These are phyloP conservation scores for Phaenicophaeus curvirostris DNA, from an alignment of 2,797 vertebrate genomes.

Conservation along the genomic window DNA sequence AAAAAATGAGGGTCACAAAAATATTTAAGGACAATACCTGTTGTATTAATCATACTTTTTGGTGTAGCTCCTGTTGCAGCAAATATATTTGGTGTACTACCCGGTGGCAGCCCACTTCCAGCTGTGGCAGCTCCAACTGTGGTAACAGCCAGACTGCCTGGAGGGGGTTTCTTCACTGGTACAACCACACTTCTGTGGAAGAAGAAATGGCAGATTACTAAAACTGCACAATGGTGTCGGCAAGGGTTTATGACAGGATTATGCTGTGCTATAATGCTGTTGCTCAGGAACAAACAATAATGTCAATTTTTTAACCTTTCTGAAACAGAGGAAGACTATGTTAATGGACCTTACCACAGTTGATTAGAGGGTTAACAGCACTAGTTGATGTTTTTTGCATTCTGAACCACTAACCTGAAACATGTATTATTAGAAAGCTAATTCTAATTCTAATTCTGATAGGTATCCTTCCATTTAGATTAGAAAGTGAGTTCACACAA, in stretches of 20 bases:
- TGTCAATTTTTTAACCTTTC: neutral
- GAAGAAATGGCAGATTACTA: neutral
- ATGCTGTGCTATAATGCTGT: accelerated
- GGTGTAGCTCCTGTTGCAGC: conserved; percentile 89
- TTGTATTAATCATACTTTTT: conserved; percentile 99
- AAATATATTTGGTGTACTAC: conserved; percentile 92
- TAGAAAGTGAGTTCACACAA: neutral
- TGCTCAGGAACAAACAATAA: neutral
- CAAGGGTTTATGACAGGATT: neutral
- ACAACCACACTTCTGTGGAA: conserved; percentile 91
- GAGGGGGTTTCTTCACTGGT: conserved; percentile 92
- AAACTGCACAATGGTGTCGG: neutral
- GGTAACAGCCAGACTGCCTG: conserved; percentile 87
- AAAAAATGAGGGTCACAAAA: conserved; percentile 76
- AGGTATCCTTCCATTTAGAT: neutral
- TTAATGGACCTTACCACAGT: neutral
- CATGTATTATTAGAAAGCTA: neutral
- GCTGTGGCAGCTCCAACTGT: conserved; percentile 85
- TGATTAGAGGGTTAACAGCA: neutral
- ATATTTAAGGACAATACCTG: conserved; percentile 88
- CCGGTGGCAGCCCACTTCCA: conserved; percentile 81
- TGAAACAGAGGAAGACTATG: neutral
- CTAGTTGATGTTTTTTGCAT: neutral
- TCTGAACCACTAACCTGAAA: neutral
- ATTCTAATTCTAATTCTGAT: neutral